These are phyloP conservation scores for Sarcophilus harrisii DNA, from an alignment of 2,797 vertebrate genomes.

Conservation along the genomic window DNA sequence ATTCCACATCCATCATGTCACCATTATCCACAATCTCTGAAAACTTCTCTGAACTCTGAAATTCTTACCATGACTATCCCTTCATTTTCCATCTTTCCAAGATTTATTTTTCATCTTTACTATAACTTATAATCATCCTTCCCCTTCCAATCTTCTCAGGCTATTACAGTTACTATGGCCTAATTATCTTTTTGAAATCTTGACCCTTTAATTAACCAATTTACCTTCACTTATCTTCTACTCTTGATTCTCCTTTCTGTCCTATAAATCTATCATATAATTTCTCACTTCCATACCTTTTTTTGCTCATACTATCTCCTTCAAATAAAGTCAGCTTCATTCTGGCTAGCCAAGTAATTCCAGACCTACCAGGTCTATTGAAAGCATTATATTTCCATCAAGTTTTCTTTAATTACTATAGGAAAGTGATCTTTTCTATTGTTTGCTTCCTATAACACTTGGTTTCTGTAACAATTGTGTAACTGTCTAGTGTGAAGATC, in stretches of 20 bases:
- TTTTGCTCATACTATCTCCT: neutral
- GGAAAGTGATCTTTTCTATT: neutral
- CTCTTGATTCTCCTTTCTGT: neutral
- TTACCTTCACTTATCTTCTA: neutral
- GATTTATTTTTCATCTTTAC: neutral
- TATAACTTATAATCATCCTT: neutral
- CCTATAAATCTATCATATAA: neutral
- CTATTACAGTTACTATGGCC: neutral
- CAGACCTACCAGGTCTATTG: conserved; percentile 14
- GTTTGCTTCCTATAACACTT: neutral
- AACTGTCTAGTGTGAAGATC: too few relatives aligned
- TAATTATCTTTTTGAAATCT: neutral
- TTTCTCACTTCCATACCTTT: neutral
- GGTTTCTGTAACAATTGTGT: neutral
- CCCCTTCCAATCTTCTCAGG: neutral
- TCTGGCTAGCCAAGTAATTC: neutral
- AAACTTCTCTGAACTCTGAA: neutral
- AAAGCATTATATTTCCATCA: neutral
- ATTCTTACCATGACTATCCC: neutral
- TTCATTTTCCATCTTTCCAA: neutral
- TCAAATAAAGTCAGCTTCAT: neutral
- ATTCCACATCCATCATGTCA: neutral
- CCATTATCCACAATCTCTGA: neutral
- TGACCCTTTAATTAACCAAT: neutral
- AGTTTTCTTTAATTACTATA: neutral